Evolutionary conservation across 1,140 invertebrate genomes (phyloP).

Genomic region (Homalodisca vitripennis): DNA sequence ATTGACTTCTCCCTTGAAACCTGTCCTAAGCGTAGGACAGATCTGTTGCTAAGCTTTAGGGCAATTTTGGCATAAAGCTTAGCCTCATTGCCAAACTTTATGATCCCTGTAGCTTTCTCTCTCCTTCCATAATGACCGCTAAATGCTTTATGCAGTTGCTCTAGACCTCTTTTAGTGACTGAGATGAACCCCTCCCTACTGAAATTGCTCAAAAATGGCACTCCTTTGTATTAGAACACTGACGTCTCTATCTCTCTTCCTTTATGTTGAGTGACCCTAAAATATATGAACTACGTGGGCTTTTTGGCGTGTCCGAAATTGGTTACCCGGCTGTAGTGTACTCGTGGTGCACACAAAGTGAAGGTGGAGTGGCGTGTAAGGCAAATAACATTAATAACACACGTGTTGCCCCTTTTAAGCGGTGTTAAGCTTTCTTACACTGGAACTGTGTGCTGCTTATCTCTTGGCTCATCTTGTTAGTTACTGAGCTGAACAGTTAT

Average conservation of each 20-base stretch:
- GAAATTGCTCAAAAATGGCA: not conserved
- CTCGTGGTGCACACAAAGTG: not conserved
- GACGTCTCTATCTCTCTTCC: not conserved
- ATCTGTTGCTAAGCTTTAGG: too few species aligned
- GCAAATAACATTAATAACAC: not conserved
- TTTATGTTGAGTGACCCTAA: not conserved
- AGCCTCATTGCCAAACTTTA: conserved; percentile 35
- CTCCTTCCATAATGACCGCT: conserved; percentile 23
- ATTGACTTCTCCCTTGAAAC: not conserved
- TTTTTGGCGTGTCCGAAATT: not conserved
- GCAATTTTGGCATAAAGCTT: conserved; percentile 24
- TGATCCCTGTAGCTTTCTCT: conserved; percentile 34
- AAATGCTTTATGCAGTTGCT: conserved; percentile 37
- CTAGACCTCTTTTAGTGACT: conserved; percentile 30
- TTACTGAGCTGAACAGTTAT: too few species aligned
- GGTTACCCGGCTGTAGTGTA: not conserved
- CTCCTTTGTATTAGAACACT: not conserved
- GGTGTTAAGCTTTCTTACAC: not conserved
- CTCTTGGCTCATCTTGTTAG: not conserved
- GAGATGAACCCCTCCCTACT: conserved; percentile 27
- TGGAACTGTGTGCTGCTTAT: not conserved
- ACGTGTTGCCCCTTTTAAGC: not conserved
- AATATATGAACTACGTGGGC: not conserved
- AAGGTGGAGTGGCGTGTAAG: not conserved
- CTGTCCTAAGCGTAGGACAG: too few species aligned